Evolutionary conservation across 2,113 vertebrate genomes (phyloP).

Genomic region (Mesembrinibis cayennensis): DNA sequence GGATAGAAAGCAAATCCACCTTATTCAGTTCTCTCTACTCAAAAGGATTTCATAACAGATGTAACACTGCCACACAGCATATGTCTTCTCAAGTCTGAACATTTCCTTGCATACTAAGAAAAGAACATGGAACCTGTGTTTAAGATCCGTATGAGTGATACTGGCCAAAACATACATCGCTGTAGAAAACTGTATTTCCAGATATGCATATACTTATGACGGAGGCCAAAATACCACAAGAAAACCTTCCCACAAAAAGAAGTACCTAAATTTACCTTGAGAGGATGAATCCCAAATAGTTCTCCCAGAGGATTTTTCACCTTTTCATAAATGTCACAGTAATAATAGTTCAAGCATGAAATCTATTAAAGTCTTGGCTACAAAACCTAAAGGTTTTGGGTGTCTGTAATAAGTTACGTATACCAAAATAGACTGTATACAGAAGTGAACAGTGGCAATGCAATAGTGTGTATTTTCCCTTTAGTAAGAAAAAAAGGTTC

Average conservation of each 20-base stretch:
- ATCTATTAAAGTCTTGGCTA: neutral
- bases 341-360: neutral
- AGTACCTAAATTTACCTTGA: neutral
- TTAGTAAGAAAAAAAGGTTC: neutral
- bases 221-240: neutral
- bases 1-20: neutral
- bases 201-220: neutral
- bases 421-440: neutral
- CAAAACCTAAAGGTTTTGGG: neutral
- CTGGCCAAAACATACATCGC: neutral
- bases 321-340: neutral
- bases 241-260: neutral
- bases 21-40: neutral
- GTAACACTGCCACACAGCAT: neutral
- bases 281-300: neutral
- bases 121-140: neutral
- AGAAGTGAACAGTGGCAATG: neutral
- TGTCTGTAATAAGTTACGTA: neutral
- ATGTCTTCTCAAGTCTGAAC: neutral
- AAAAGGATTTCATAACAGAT: neutral
- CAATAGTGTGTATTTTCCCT: neutral
- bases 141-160: neutral
- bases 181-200: neutral
- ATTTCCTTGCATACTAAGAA: neutral
- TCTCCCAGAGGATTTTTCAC: neutral